phyloP scores from a whole-genome alignment of 2,888 invertebrate genomes.

The Dasysyrphus tricinctus region DNA sequence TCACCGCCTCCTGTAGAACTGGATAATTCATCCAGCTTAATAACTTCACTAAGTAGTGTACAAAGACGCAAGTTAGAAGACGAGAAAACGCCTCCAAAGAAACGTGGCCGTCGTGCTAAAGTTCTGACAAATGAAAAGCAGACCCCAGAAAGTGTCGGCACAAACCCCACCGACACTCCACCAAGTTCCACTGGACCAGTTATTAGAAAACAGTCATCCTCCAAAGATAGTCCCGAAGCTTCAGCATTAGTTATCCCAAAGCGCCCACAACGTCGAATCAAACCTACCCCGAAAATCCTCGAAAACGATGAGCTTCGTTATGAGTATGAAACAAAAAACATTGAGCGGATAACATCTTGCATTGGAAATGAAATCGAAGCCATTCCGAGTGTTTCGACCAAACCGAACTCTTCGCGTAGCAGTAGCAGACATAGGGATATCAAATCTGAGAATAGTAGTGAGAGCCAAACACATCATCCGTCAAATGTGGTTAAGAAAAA shows the following conservation, averaged over 20 bases:
- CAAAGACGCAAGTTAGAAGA: conserved; percentile 73
- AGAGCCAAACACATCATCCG: conserved; percentile 76
- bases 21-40: conserved; percentile 20
- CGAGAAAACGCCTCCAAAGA: conserved; percentile 82
- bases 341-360: conserved; percentile 84
- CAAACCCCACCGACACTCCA: conserved; percentile 38
- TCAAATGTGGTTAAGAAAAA: conserved; percentile 80
- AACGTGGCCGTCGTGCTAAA: conserved; percentile 82
- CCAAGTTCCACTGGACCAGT: conserved; percentile 30
- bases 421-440: conserved; percentile 69
- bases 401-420: conserved; percentile 53
- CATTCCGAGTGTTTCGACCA: conserved; percentile 20
- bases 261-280: conserved; percentile 86
- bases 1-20: conserved; percentile 31
- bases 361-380: conserved; percentile 55
- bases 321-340: conserved; percentile 86
- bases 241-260: conserved; percentile 80
- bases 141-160: conserved; percentile 28
- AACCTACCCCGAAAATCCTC: conserved; percentile 88
- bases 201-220: conserved; percentile 80
- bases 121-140: conserved; percentile 58
- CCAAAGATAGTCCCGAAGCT: conserved; percentile 88
- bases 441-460: conserved; percentile 75
- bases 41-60: conserved; percentile 58
- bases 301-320: conserved; percentile 87